Evolutionary conservation across 1,140 invertebrate genomes (phyloP).

Genomic region (Drosophila subobscura): DNA sequence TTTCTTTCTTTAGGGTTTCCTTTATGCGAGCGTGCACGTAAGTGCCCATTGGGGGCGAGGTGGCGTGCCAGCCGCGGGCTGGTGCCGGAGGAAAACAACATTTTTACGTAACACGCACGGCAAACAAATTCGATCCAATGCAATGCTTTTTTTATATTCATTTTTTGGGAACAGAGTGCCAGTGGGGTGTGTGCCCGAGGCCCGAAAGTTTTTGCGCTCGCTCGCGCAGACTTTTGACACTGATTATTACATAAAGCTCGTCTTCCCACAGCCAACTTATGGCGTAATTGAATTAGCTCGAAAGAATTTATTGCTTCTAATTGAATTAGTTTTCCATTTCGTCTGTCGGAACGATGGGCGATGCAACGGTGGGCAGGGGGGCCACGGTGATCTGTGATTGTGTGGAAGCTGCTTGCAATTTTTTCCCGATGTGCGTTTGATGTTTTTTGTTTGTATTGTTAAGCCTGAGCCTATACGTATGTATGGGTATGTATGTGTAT

Average conservation of each 20-base stretch:
- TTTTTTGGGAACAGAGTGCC: conserved; percentile 2
- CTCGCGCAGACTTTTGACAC: not conserved
- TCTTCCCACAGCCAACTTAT: conserved; percentile 24
- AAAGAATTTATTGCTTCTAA: conserved; percentile 61
- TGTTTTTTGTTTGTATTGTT: conserved; percentile 13
- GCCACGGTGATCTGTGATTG: not conserved
- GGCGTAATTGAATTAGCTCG: conserved; percentile 49
- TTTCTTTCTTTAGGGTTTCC: conserved; percentile 81
- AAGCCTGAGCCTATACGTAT: conserved; percentile 14
- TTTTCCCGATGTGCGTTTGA: conserved; percentile 5
- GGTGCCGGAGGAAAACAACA: conserved; percentile 28
- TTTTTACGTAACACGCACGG: conserved; percentile 68
- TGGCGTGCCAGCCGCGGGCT: not conserved
- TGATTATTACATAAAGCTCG: conserved; percentile 62
- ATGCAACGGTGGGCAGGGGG: not conserved
- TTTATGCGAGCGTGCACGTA: conserved; percentile 78
- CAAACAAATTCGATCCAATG: conserved; percentile 63
- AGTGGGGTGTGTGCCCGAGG: conserved; percentile 6
- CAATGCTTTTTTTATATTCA: too few relatives aligned
- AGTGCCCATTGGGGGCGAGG: conserved; percentile 61
- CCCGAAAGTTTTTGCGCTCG: conserved; percentile 1
- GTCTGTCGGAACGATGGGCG: not conserved
- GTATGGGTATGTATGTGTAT: not conserved
- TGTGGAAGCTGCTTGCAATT: conserved; percentile 1
- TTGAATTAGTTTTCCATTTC: conserved; percentile 57